Conservation (phyloP, 2,888 invertebrate genomes). For the Lobophora halterata region DNA sequence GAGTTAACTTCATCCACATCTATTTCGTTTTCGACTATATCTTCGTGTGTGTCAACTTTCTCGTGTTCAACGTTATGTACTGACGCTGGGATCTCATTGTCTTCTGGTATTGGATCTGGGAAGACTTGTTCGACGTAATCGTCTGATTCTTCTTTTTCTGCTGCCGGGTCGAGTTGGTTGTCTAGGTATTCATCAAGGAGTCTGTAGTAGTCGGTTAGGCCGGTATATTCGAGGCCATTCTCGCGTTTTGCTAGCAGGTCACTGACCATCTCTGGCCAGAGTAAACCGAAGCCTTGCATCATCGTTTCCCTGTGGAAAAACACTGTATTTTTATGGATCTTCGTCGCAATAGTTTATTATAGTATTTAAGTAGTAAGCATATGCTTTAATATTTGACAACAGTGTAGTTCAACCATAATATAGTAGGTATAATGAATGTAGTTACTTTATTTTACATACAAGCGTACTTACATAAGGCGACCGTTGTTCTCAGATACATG, state of each 20-base stretch:
- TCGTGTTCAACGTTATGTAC: slow-evolving; percentile 28
- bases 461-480: slow-evolving; percentile 61
- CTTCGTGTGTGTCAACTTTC: slow-evolving; percentile 34
- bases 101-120: slow-evolving; percentile 43
- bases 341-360: no score
- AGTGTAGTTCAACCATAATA: slow-evolving; percentile 2
- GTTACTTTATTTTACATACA: slow-evolving; percentile 2
- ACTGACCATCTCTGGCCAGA: slow-evolving; percentile 74
- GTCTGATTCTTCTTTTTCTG: slow-evolving; percentile 43
- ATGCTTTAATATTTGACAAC: no score
- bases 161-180: slow-evolving; percentile 62
- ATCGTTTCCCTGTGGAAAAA: slow-evolving; percentile 59
- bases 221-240: slow-evolving; percentile 71
- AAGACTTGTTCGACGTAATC: slow-evolving; percentile 61
- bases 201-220: slow-evolving; percentile 77
- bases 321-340: no score
- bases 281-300: slow-evolving; percentile 66
- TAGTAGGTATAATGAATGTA: no score
- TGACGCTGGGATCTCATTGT: slow-evolving; percentile 51
- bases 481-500: slow-evolving; percentile 63
- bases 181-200: slow-evolving; percentile 79
- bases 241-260: slow-evolving; percentile 70
- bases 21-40: slow-evolving; percentile 54
- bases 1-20: slow-evolving; percentile 54
- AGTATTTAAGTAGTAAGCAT: no score